Evolutionary conservation across 1,140 invertebrate genomes (phyloP).

Genomic region (Cotesia glomerata): DNA sequence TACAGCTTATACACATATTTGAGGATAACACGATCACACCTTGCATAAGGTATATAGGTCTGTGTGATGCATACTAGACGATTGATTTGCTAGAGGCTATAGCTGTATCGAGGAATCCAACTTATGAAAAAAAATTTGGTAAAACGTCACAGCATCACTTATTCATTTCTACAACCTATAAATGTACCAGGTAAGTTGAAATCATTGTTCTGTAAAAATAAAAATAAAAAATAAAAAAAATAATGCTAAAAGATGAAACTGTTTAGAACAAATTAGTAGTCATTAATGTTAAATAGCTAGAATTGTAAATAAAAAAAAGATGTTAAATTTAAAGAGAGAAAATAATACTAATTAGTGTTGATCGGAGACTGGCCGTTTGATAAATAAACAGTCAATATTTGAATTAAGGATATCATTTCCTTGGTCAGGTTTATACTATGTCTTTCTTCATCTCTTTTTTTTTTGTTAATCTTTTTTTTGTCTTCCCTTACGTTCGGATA

Average conservation of each 20-base stretch:
- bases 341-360: slow-evolving; percentile 47
- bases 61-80: slow-evolving; percentile 10
- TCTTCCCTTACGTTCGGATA: slow-evolving; percentile 12
- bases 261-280: too few species aligned
- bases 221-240: neutral
- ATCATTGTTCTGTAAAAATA: neutral
- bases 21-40: slow-evolving; percentile 19
- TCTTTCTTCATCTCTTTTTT: neutral
- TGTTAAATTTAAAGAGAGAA: slow-evolving; percentile 20
- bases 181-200: neutral
- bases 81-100: neutral
- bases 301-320: slow-evolving; percentile 1
- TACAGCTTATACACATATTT: slow-evolving; percentile 20
- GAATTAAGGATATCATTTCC: slow-evolving; percentile 39
- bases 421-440: neutral
- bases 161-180: neutral
- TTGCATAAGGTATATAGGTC: neutral
- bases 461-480: slow-evolving; percentile 2
- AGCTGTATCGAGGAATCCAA: slow-evolving; percentile 4
- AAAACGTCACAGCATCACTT: too few species aligned
- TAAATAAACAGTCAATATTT: slow-evolving; percentile 57
- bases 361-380: slow-evolving; percentile 46
- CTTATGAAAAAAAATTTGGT: neutral
- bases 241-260: neutral
- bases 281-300: too few species aligned